These are phyloP conservation scores for Papilio polytes DNA, from an alignment of 1,140 invertebrate genomes.

Conservation along the genomic window DNA sequence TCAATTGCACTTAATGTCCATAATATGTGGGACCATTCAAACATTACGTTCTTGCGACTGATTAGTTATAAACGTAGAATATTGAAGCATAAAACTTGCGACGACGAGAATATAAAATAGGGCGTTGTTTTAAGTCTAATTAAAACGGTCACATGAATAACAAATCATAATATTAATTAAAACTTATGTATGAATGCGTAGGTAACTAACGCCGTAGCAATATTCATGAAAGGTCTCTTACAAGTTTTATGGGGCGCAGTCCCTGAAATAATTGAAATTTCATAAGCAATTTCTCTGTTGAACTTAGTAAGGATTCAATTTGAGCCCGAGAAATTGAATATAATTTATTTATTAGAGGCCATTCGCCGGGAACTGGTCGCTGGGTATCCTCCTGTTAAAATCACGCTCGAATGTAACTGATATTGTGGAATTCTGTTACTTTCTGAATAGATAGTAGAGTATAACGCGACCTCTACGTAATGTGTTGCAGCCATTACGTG, in stretches of 20 bases:
- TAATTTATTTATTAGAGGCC: conserved; percentile 44
- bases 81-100: background rate
- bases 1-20: background rate
- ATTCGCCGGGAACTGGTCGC: conserved; percentile 28
- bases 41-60: background rate
- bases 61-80: conserved; percentile 8
- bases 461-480: conserved; percentile 58
- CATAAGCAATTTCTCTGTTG: conserved; percentile 47
- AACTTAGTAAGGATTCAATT: conserved; percentile 46
- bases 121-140: background rate
- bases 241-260: conserved; percentile 40
- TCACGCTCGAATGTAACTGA: background rate
- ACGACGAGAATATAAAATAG: conserved; percentile 6
- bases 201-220: conserved; percentile 27
- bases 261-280: conserved; percentile 47
- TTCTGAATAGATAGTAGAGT: conserved; percentile 36
- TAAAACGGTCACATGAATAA: conserved; percentile 3
- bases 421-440: conserved; percentile 27
- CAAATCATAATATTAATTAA: conserved; percentile 9
- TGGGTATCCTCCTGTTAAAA: conserved; percentile 7
- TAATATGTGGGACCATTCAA: background rate
- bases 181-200: conserved; percentile 29
- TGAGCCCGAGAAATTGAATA: conserved; percentile 40
- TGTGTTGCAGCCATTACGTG: conserved; percentile 62
- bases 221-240: conserved; percentile 34